These are phyloP conservation scores for Athalia rosae DNA, from an alignment of 2,888 invertebrate genomes.

Conservation along the genomic window DNA sequence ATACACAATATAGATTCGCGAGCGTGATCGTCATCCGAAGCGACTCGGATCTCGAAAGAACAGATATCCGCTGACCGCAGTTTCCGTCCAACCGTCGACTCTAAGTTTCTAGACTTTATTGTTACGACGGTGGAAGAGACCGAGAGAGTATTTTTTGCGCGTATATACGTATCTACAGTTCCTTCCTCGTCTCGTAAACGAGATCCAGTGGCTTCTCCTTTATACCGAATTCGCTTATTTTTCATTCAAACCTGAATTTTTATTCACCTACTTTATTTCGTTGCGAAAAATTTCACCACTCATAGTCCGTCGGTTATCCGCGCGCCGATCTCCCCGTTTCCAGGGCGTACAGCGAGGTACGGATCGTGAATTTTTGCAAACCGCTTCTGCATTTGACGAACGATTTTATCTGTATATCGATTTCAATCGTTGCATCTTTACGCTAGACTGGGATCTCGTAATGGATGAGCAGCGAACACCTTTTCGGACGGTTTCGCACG, in stretches of 20 bases:
- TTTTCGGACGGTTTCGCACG: conserved; percentile 54
- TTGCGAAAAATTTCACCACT: conserved; percentile 36
- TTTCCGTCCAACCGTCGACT: conserved; percentile 27
- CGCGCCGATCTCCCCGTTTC: not conserved
- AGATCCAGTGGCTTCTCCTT: conserved; percentile 2
- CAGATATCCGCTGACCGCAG: conserved; percentile 33
- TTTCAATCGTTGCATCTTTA: conserved; percentile 18
- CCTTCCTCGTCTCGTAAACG: not conserved
- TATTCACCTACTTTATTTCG: not conserved
- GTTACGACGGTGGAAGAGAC: conserved; percentile 28
- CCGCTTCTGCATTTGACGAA: not conserved
- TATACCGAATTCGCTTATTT: not conserved
- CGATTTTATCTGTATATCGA: conserved; percentile 11
- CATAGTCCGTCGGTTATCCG: not conserved
- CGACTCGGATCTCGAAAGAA: conserved; percentile 34
- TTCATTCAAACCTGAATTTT: not conserved
- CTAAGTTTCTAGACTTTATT: conserved; percentile 24
- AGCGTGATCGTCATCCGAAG: conserved; percentile 36
- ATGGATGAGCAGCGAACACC: conserved; percentile 16
- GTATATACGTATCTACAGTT: not conserved
- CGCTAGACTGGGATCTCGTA: conserved; percentile 37
- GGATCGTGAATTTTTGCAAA: not conserved
- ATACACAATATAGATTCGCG: not conserved
- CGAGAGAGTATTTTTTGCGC: not conserved
- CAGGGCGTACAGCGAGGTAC: not conserved